These are phyloP conservation scores for Pachycephus smyrnensis DNA, from an alignment of 2,888 invertebrate species.

Conservation along the genomic window DNA sequence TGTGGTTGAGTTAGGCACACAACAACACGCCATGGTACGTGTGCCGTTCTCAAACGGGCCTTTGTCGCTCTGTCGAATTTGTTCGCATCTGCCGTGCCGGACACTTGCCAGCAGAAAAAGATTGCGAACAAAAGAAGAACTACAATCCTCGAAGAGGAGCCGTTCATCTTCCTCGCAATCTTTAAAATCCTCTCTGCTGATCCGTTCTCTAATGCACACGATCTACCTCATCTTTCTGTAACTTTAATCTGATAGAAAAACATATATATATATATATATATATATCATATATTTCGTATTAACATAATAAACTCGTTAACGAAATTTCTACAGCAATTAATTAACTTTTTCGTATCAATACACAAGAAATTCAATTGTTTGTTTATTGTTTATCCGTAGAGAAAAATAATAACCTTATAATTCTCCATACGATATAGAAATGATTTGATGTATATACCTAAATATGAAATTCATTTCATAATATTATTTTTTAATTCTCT, in stretches of 20 bases:
- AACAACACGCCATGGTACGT: conserved; percentile 57
- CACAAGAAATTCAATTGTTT: neutral
- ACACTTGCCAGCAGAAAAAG: conserved; percentile 38
- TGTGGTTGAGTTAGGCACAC: conserved; percentile 59
- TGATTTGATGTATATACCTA: neutral
- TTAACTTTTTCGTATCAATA: neutral
- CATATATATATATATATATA: too few relatives aligned
- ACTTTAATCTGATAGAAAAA: conserved; percentile 26
- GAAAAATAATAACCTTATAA: neutral
- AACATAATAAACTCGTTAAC: neutral
- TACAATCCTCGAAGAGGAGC: conserved; percentile 41
- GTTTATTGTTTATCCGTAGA: neutral
- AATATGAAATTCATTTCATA: neutral
- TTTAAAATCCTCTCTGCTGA: conserved; percentile 2
- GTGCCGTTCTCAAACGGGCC: conserved; percentile 38
- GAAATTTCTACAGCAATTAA: neutral
- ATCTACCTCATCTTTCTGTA: conserved; percentile 26
- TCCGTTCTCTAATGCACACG: conserved; percentile 20
- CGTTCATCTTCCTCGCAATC: conserved; percentile 50
- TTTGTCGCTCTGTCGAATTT: conserved; percentile 51
- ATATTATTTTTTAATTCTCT: neutral
- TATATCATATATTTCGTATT: neutral
- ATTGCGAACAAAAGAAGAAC: conserved; percentile 47
- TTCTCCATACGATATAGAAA: neutral
- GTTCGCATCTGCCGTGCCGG: conserved; percentile 41